Evolutionary conservation across 1,140 invertebrate genomes (phyloP).

Genomic region (Monomorium pharaonis): DNA sequence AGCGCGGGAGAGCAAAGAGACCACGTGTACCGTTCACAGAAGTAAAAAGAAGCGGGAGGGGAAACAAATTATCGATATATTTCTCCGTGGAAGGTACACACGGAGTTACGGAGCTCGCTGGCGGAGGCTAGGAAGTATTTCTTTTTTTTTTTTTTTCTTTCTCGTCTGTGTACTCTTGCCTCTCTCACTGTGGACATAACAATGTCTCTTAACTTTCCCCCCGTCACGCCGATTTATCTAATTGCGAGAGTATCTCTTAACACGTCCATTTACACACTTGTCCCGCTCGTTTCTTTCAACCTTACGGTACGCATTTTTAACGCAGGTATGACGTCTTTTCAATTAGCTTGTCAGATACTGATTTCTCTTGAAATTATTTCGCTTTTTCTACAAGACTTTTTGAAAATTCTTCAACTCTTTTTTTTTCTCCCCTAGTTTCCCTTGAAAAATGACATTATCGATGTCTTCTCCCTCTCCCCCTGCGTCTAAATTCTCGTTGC

Average conservation of each 20-base stretch:
- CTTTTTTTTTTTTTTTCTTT: background rate
- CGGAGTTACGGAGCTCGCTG: background rate
- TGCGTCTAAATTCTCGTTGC: background rate
- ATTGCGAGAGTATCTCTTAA: background rate
- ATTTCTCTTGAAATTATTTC: background rate
- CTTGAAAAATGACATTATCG: background rate
- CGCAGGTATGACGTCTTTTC: background rate
- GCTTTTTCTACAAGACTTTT: background rate
- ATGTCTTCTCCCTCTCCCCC: too few relatives aligned
- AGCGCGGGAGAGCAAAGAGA: background rate
- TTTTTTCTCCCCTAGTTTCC: background rate
- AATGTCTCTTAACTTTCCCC: background rate
- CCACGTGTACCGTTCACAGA: background rate
- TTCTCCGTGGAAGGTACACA: background rate
- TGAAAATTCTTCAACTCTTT: background rate
- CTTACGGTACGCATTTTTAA: background rate
- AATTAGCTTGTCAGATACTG: background rate
- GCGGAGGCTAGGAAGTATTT: background rate
- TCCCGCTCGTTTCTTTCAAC: background rate
- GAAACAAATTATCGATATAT: background rate
- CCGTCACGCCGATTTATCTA: background rate
- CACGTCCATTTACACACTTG: background rate
- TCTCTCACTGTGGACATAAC: background rate
- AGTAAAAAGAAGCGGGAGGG: background rate
- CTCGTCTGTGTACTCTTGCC: background rate